Conservation (phyloP, 2,113 vertebrate genomes). For the Octodon degus region DNA sequence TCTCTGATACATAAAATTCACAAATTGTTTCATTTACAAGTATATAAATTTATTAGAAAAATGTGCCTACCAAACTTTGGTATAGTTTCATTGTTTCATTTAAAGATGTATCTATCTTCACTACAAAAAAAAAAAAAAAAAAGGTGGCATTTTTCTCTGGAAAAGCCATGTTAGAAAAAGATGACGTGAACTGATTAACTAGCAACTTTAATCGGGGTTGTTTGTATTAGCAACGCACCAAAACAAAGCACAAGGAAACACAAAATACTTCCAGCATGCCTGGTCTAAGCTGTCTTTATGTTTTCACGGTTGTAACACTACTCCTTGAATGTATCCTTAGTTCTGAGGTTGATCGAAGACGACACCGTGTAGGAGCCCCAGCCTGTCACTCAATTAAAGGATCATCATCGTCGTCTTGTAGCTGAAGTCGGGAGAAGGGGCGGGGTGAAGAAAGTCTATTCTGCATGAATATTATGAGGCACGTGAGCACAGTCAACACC, state of each 20-base stretch:
- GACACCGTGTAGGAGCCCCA: neutral
- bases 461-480: slow-evolving; percentile 88
- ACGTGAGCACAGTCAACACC: slow-evolving; percentile 87
- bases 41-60: slow-evolving; percentile 69
- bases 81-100: slow-evolving; percentile 66
- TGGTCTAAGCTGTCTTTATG: slow-evolving; percentile 39
- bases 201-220: neutral
- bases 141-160: slow-evolving; percentile 50
- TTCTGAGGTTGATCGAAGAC: slow-evolving; percentile 50
- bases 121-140: slow-evolving; percentile 50
- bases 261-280: slow-evolving; percentile 25
- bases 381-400: slow-evolving; percentile 87
- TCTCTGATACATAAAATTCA: slow-evolving; percentile 67
- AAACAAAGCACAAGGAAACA: slow-evolving; percentile 48
- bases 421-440: slow-evolving; percentile 90
- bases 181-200: neutral
- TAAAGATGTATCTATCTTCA: slow-evolving; percentile 54
- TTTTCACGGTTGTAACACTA: slow-evolving; percentile 43
- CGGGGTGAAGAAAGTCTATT: slow-evolving; percentile 65
- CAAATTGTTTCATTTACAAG: slow-evolving; percentile 75
- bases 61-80: slow-evolving; percentile 54
- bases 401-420: slow-evolving; percentile 90
- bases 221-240: slow-evolving; percentile 21
- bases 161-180: slow-evolving; percentile 50
- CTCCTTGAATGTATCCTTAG: slow-evolving; percentile 62